Percentiles rank a stretch among this genome's conserved stretches.
These are phyloP conservation scores for Globodera ellingtonae DNA, from an alignment of 1,140 invertebrate species.

Conservation along the genomic window DNA sequence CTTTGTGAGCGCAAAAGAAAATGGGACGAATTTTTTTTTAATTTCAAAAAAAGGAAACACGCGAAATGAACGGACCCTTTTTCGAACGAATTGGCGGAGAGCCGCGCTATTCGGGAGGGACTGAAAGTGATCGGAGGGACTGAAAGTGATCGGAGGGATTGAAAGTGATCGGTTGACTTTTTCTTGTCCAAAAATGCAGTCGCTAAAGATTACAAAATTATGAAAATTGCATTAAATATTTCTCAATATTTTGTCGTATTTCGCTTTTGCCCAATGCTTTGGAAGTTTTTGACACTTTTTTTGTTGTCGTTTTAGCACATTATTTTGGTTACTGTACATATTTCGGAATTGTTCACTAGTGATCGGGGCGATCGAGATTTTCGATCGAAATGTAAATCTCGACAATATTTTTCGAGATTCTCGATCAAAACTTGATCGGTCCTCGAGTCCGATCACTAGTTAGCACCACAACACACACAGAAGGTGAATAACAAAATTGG, in stretches of 20 bases:
- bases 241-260: no score
- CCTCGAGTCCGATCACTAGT: background rate
- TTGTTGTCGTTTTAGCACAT: no score
- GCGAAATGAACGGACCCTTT: constrained; percentile 25
- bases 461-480: background rate
- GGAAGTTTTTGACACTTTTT: no score
- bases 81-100: constrained; percentile 29
- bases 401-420: background rate
- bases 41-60: constrained; percentile 15
- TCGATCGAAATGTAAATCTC: no score
- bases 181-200: no score
- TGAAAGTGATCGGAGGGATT: background rate
- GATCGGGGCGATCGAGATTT: no score
- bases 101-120: constrained; percentile 17
- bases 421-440: background rate
- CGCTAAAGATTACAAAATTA: no score
- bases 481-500: background rate
- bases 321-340: no score
- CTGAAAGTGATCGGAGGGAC: constrained; percentile 1
- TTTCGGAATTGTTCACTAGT: no score
- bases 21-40: constrained; percentile 18
- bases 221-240: no score
- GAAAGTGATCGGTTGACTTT: background rate
- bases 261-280: no score
- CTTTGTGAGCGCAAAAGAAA: constrained; percentile 1